Base-by-base conservation (phyloP, 2,888 invertebrate genomes). In the Microchrysa polita region DNA sequence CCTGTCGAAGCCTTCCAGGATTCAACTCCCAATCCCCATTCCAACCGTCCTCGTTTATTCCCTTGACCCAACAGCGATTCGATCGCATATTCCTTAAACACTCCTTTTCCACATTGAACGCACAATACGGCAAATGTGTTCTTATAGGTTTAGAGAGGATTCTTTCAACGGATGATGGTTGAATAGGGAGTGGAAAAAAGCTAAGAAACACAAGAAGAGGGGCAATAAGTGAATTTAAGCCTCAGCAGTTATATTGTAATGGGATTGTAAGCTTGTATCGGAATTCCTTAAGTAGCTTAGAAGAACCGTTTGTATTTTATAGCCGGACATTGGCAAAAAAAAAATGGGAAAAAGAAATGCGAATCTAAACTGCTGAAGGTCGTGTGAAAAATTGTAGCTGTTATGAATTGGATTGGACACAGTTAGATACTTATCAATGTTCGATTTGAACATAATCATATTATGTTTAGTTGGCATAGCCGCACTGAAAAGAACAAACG, bases 201-300 rank as follows among this genome's bases (percentile, higher is more conserved):
- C n/a, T n/a, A 34, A 34, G 27, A 34, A 34, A 5, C 27, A n/a
- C 7, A 34, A 34, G 27, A 34, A 20, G 20, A 57, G 22, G 16
- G 10, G 14, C 48, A 44, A 44, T 42, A 44, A 22, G 23, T 48
- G n/a, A 65, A 48, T 42, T 52, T 65, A 65, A 65, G 44, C 65
- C 10, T 52, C 44, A 16, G 65, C 27, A 42, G 65, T 65, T 65
- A 65, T 48, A 52, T 22, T 44, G 27, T 44, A 65, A 65, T 52
- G 65, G n/a, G 14, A 16, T 52, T 65, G 65, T 52, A 44, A 65
- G 44, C 20, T 18, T 65, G 44, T 65, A 44, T 5, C 48, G 22
- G 48, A 16, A 65, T 48, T 65, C 23, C 48, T 65, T 48, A 48
- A 65, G 44, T 42, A 14, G 52, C 44, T 65, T 65, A 65, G 44